These are phyloP conservation scores for Enteromius thamalakanensis DNA, from an alignment of 2,797 vertebrate species.

Conservation along the genomic window DNA sequence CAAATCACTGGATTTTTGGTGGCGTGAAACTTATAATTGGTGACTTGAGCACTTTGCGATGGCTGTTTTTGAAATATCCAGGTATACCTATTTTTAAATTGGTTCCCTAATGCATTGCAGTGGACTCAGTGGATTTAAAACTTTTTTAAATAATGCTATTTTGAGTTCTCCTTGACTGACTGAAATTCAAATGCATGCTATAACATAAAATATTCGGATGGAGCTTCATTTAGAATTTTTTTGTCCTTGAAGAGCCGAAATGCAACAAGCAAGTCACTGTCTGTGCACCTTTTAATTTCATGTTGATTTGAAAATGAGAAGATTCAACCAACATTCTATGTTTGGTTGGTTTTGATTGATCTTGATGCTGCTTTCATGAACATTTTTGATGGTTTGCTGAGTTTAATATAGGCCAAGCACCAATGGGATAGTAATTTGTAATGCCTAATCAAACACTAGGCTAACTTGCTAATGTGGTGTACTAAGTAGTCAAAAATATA, in stretches of 20 bases:
- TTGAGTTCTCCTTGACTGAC: slow-evolving; percentile 1
- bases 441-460: neutral
- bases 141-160: slow-evolving; percentile 4
- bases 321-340: neutral
- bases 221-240: neutral
- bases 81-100: slow-evolving; percentile 30
- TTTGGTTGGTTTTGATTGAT: neutral
- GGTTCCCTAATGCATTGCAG: neutral
- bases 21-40: neutral
- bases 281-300: neutral
- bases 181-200: neutral
- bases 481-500: neutral
- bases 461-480: neutral
- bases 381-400: neutral
- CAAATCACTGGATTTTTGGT: slow-evolving; percentile 32
- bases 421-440: neutral
- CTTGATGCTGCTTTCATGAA: neutral
- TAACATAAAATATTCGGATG: neutral
- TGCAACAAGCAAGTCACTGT: neutral
- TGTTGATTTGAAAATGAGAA: slow-evolving; percentile 16
- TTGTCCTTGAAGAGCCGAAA: neutral
- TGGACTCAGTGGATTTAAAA: neutral
- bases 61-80: neutral
- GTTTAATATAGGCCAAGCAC: neutral
- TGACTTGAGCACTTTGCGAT: neutral